A percentile compares a stretch with the other conserved stretches of the same genome.
Evolutionary conservation across 2,888 invertebrate genomes (phyloP).

Genomic region (Branchellion lobata): DNA sequence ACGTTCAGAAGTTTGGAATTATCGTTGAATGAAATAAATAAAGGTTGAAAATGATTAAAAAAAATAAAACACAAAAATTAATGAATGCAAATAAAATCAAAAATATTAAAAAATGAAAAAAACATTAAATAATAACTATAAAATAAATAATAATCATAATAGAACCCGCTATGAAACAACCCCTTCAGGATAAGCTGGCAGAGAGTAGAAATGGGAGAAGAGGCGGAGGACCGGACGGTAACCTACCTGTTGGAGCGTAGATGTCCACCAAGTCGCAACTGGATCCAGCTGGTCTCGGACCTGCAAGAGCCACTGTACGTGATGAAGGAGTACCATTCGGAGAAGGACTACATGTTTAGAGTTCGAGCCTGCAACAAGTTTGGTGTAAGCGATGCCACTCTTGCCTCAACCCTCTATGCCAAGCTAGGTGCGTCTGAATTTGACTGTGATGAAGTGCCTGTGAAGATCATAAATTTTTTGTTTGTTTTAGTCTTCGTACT

Average conservation of each 20-base stretch:
- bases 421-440: constrained; percentile 46
- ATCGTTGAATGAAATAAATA: neutral
- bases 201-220: constrained; percentile 81
- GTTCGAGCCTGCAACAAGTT: constrained; percentile 93
- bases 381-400: constrained; percentile 93
- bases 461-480: no score
- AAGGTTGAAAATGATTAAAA: no score
- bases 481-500: neutral
- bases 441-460: neutral
- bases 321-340: constrained; percentile 72
- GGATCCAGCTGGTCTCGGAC: constrained; percentile 57
- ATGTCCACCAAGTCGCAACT: constrained; percentile 61
- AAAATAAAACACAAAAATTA: no score
- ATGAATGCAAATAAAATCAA: no score
- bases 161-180: neutral
- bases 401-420: constrained; percentile 69
- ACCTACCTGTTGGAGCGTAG: constrained; percentile 89
- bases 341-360: constrained; percentile 91
- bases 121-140: neutral
- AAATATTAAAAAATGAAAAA: no score
- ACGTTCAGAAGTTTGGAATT: neutral
- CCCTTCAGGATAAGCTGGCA: constrained; percentile 78
- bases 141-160: neutral
- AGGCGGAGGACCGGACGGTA: constrained; percentile 77
- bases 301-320: constrained; percentile 54